Evolutionary conservation across 2,113 vertebrate genomes (phyloP), one percentile per base, ranked within the genome.

Genomic region (Cercopithecus mona): DNA sequence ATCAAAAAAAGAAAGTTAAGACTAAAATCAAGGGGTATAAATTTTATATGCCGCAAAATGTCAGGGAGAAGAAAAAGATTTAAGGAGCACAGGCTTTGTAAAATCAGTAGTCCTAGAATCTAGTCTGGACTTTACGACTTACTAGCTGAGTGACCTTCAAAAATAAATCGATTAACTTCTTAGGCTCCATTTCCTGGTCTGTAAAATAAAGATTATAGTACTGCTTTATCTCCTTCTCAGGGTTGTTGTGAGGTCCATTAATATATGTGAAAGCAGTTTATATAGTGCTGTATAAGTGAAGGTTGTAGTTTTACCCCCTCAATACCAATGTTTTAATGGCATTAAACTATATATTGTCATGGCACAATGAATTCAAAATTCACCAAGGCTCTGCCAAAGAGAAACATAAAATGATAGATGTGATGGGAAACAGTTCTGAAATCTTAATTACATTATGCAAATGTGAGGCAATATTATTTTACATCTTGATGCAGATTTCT

Each of bases 401-500:
- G 87, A 94, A 95, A 88, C 90, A 88, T 93, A 96, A 97, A 97
- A 88, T 94, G 85, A 97, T 75, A 92, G 72, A 97, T 95, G 66
- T 48, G 81, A 97, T 45, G 45, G n/a, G 61, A 90, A 94, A 64
- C 76, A 94, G 76, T 78, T 96, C 90, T 73, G 84, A 96, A 95
- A 97, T 89, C 64, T 96, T 97, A 97, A 98, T 97, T 96, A 95
- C 23, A 88, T 97, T 97, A 98, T 98, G 97, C 81, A 98, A 97
- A 97, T 96, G 6, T 8, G 84, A 48, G 25, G n/a, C 82, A 43
- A 43, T 92, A 64, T 30, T 94, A 89, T 96, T 96, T 97, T 97
- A 93, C 72, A 84, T 92, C 80, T 96, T 91, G 83, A 93, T 90
- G 68, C 43, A 90, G 73, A 92, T 89, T 96, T 96, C 82, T 92